A percentile compares a stretch with the other conserved stretches of the same genome.
phyloP scores from a whole-genome alignment of 2,888 invertebrate species.

The Helicoverpa assulta region DNA sequence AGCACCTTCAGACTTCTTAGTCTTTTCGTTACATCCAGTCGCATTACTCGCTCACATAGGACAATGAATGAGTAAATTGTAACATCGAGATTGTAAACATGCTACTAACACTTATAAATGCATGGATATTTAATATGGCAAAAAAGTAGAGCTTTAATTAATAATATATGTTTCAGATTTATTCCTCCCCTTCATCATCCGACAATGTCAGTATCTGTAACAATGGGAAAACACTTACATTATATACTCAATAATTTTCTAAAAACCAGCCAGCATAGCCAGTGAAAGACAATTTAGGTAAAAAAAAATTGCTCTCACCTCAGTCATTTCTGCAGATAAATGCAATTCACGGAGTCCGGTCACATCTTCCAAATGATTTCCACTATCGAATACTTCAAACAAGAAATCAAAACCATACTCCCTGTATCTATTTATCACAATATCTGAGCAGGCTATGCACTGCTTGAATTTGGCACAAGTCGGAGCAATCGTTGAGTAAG shows the following conservation, averaged over 20 bases:
- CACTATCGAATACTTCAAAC: slow-evolving; percentile 94
- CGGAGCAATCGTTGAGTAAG: slow-evolving; percentile 95
- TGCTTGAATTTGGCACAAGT: slow-evolving; percentile 96
- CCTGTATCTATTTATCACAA: slow-evolving; percentile 78
- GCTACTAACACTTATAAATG: slow-evolving; percentile 40
- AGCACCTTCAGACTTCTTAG: not conserved
- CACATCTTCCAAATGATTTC: slow-evolving; percentile 95
- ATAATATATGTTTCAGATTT: slow-evolving; percentile 7
- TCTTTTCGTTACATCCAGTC: not conserved
- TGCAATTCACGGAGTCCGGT: slow-evolving; percentile 94
- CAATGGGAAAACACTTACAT: slow-evolving; percentile 29
- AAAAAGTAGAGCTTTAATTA: slow-evolving; percentile 23
- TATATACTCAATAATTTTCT: not conserved
- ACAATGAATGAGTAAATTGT: slow-evolving; percentile 1
- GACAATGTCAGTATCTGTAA: slow-evolving; percentile 78
- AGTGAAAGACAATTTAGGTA: not conserved
- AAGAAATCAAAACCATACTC: slow-evolving; percentile 93
- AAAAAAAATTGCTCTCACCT: slow-evolving; percentile 79
- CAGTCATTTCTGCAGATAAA: slow-evolving; percentile 90
- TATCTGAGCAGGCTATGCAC: slow-evolving; percentile 97
- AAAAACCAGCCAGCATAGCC: not conserved
- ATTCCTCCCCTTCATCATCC: slow-evolving; percentile 77
- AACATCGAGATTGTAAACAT: slow-evolving; percentile 9
- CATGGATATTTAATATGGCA: slow-evolving; percentile 13
- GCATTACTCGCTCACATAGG: slow-evolving; percentile 1